Conservation (phyloP, 2,888 invertebrate genomes). For the Dioctria rufipes region DNA sequence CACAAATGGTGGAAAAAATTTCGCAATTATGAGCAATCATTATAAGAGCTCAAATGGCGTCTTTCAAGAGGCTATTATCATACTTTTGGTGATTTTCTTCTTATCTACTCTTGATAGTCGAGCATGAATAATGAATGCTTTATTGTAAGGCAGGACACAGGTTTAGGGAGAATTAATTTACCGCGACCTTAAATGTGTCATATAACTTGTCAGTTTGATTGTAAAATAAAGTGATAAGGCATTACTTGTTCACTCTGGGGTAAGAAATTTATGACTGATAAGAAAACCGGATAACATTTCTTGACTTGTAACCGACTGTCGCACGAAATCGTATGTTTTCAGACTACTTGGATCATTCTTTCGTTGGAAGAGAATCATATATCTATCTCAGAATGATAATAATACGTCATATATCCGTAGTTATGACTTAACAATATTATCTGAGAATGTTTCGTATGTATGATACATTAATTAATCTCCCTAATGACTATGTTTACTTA, state of each 20-base stretch:
- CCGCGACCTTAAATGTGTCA: slow-evolving; percentile 29
- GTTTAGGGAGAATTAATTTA: background rate
- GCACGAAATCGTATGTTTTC: no score
- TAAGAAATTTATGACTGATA: slow-evolving; percentile 16
- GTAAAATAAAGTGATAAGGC: slow-evolving; percentile 6
- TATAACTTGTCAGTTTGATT: slow-evolving; percentile 13
- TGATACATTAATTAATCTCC: no score
- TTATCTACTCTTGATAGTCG: background rate
- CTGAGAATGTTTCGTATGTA: no score
- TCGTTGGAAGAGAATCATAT: no score
- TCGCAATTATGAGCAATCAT: background rate
- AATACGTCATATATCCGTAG: no score
- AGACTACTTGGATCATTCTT: no score
- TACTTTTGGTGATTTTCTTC: background rate
- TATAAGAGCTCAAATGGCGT: slow-evolving; percentile 1
- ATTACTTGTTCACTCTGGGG: background rate
- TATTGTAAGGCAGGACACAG: slow-evolving; percentile 11
- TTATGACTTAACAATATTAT: no score
- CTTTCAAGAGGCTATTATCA: slow-evolving; percentile 7
- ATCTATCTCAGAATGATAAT: no score
- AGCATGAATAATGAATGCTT: slow-evolving; percentile 8
- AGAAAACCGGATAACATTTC: background rate
- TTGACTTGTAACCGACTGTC: no score
- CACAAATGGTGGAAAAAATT: slow-evolving; percentile 8
- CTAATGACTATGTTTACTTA: no score